Base-by-base conservation (phyloP, 2,888 invertebrate species). In the Horisme vitalbata region DNA sequence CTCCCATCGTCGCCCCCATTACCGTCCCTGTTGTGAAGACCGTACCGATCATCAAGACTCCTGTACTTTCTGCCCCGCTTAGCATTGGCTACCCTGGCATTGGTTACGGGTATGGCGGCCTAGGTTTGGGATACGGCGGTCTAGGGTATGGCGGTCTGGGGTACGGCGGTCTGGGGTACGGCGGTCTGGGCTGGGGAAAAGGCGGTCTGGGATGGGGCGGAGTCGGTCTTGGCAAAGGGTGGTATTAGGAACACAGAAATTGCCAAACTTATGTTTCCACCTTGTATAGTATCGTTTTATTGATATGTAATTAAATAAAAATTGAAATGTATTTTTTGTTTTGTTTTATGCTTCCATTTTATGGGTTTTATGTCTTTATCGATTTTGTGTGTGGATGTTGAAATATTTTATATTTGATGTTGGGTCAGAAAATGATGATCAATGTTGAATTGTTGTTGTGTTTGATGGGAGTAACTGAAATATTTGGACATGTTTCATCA, bases 1-100 rank as follows among this genome's bases (percentile, higher is more conserved):
- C 69, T 7, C 39, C 68, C 9, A 39, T 65, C 46, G 55, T 68
- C 18, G 60, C 71, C 5, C 70, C 74, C 6, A 57, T 78, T 45
- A 59, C 69, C 34, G 55, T 51, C 11, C 54, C 56, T n/a, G 33
- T 60, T 10, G 4, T 41, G 18, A 41, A 9, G 9, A 37, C 55
- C 21, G 45, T 55, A n/a, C 45, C 65, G 10, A 48, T 68, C 23
- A 38, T 65, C 28, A 48, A 53, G 11, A 53, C 64, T n/a, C 72
- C 70, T 2, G 43, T 74, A 5, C 41, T 68, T 15, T 50, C 54
- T 5, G 49, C 59, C 3, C 61, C 68, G 2, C 37, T 64, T 9
- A 53, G 61, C 46, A 26, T 53, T 8, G 52, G 55, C 6, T 52
- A 45, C 38, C 45, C 45, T 2, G 38, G 45, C 3, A 12, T 28